A percentile compares a stretch with the other conserved stretches of the same genome.
These are phyloP conservation scores for Indicator indicator DNA, from an alignment of 2,113 vertebrate genomes.

Conservation along the genomic window DNA sequence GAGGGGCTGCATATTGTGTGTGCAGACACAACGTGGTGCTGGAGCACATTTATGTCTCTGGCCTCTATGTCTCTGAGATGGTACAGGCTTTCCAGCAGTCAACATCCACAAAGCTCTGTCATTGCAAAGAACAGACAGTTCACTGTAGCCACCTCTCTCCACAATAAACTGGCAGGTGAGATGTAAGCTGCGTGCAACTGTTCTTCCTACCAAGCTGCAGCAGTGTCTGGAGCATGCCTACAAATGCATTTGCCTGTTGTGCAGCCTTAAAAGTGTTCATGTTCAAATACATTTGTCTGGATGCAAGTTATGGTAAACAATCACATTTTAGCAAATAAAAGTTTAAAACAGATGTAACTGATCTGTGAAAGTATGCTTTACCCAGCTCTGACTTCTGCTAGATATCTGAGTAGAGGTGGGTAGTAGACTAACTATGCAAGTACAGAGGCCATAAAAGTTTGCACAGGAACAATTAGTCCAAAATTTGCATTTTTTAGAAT, in stretches of 20 bases:
- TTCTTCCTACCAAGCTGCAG: neutral
- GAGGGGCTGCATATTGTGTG: neutral
- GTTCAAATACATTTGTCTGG: neutral
- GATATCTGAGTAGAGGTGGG: neutral
- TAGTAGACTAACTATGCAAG: neutral
- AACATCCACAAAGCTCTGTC: neutral
- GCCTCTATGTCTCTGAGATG: neutral
- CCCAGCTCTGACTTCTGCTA: neutral
- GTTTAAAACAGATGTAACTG: neutral
- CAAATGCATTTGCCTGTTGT: neutral
- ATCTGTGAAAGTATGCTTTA: neutral
- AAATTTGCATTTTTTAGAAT: constrained; percentile 3
- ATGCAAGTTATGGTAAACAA: neutral
- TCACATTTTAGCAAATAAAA: neutral
- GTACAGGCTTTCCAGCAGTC: neutral
- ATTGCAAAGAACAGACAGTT: neutral
- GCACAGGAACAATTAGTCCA: neutral
- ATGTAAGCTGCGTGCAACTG: neutral
- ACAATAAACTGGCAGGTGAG: rapidly evolving
- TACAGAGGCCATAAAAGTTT: neutral
- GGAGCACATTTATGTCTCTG: neutral
- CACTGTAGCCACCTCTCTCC: neutral
- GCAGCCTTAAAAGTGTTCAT: neutral
- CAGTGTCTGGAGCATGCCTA: neutral
- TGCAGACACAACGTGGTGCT: neutral